Base-by-base conservation (phyloP, 2,888 invertebrate species). In the Sesia apiformis region DNA sequence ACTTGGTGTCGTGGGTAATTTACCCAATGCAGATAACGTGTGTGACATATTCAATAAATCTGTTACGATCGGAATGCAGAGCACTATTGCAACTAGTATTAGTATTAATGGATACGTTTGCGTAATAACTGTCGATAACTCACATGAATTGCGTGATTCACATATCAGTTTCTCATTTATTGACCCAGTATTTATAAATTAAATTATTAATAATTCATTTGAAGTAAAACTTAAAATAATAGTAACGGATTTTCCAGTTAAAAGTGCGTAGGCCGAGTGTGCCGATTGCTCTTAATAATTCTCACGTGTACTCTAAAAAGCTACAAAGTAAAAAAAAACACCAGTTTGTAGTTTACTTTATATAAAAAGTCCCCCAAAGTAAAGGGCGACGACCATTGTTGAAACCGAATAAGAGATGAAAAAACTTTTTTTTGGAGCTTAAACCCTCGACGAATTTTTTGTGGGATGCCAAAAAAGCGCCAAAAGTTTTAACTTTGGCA, bases 341-440 rank as follows among this genome's bases (percentile, higher is more conserved):
- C 23, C 23, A 23, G 23, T 23, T 23, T 23, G 23, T 23, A 23
- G 23, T 23, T 23, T 23, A 23, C 23, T 23, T 23, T 23, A 23
- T 23, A 23, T 23, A 23, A 23, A 23, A 23, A 23, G 23, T 23
- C 23, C 23, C 23, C 23, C 23, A 23, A 23, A 66, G 69, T 66
- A 67, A 74, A 78, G 83, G 79, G 80, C 74, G 76, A 77, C 71
- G 71, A 69, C 72, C 75, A 81, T 86, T 86, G 84, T 84, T 73
- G 61, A 69, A 71, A 66, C 70, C 67, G 65, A 56, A 66, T 63
- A 70, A 71, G 75, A 80, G 79, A 78, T 69, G 61, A 56, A 40
- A 55, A 43, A 46, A n/a, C 4, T 49, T 49, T 43, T 57, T 62
- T 63, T 58, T 60, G 38, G 3, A n/a, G n/a, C 46, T 4, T 50